Conservation (phyloP, 2,888 invertebrate genomes). For the Sipha maydis region DNA sequence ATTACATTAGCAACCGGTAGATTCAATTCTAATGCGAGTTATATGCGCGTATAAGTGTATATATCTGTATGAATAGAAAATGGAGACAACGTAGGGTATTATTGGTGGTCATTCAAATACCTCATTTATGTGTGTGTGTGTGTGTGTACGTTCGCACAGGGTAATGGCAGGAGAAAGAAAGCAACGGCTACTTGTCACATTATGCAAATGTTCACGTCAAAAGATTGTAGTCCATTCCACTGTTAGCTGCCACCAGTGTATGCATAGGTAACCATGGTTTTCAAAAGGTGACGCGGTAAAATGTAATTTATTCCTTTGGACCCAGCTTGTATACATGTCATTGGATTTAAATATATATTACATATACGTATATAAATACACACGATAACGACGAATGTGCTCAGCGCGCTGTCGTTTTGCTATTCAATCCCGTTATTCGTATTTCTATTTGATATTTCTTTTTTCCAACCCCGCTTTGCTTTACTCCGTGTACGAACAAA, state of each 20-base stretch:
- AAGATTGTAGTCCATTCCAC: conserved; percentile 35
- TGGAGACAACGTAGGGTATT: conserved; percentile 20
- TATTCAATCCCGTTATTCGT: conserved; percentile 43
- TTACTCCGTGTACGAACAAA: background rate
- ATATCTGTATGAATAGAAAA: background rate
- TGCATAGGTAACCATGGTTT: no score
- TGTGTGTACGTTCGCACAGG: background rate
- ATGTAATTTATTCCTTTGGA: conserved; percentile 55
- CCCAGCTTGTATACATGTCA: conserved; percentile 37
- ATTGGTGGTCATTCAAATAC: conserved; percentile 24
- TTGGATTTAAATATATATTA: conserved; percentile 49
- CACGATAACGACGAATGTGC: conserved; percentile 11
- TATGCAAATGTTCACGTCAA: conserved; percentile 57
- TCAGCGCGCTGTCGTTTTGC: conserved; percentile 12
- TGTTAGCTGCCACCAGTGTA: conserved; percentile 7
- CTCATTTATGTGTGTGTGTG: background rate
- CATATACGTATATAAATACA: background rate
- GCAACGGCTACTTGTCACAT: conserved; percentile 56
- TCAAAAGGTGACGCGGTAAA: conserved; percentile 56
- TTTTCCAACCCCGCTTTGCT: conserved; percentile 2
- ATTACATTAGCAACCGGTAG: conserved; percentile 55
- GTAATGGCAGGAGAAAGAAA: conserved; percentile 11
- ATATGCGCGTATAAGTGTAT: background rate
- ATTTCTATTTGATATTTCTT: conserved; percentile 38
- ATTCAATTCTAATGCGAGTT: conserved; percentile 48